phyloP scores from a whole-genome alignment of 2,113 vertebrate species.

The Calcarius ornatus region DNA sequence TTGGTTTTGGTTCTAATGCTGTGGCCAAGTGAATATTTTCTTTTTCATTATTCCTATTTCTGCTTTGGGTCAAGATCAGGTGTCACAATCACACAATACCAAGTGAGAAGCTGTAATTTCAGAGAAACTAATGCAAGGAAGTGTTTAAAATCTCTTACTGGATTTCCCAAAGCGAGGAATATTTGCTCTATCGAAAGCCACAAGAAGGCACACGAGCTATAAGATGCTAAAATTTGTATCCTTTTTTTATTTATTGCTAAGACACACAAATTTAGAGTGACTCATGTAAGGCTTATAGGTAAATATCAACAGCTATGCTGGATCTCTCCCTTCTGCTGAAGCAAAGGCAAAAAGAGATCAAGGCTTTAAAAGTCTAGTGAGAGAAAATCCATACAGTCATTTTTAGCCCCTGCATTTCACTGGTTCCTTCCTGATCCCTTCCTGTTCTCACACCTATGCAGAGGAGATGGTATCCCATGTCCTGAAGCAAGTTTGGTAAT shows the following conservation, averaged over 20 bases:
- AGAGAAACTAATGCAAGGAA: neutral
- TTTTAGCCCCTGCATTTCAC: neutral
- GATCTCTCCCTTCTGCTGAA: neutral
- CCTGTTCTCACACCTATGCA: neutral
- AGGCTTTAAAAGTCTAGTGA: neutral
- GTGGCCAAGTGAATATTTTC: neutral
- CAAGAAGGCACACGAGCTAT: neutral
- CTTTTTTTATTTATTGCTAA: neutral
- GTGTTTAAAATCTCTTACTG: neutral
- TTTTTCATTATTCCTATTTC: neutral
- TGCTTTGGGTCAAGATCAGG: neutral
- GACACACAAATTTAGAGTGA: neutral
- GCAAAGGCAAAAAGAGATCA: neutral
- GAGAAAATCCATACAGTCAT: neutral
- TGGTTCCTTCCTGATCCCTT: neutral
- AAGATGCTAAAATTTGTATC: neutral
- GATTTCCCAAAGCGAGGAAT: neutral
- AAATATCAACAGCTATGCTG: neutral
- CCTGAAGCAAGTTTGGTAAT: neutral
- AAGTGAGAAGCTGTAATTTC: neutral
- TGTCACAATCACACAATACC: neutral
- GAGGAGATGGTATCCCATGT: neutral
- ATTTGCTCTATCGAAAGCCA: neutral
- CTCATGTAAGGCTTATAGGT: neutral
- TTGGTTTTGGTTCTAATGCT: neutral